These are phyloP conservation scores for Drosophila fuyamai DNA, from an alignment of 1,140 invertebrate species.

Conservation along the genomic window DNA sequence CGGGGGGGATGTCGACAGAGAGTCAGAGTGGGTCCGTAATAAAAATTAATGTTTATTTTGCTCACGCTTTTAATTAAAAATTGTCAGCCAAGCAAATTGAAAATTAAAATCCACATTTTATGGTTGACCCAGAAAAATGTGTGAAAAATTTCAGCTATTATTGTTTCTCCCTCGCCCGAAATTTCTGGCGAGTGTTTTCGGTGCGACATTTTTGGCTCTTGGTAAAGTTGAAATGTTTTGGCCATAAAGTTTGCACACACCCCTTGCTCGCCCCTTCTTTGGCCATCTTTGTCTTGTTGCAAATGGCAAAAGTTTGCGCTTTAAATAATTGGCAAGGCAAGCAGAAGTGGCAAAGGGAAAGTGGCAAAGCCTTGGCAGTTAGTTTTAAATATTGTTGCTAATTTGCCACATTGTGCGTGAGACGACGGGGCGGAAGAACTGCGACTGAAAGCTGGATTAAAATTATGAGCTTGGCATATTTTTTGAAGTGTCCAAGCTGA, in stretches of 20 bases:
- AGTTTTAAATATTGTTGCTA: constrained; percentile 82
- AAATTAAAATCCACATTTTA: constrained; percentile 59
- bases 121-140: constrained; percentile 68
- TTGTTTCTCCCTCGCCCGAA: constrained; percentile 28
- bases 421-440: background rate
- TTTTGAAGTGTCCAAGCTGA: constrained; percentile 68
- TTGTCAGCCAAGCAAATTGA: constrained; percentile 71
- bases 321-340: constrained; percentile 75
- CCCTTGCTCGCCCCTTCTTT: background rate
- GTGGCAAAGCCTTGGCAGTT: constrained; percentile 56
- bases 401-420: constrained; percentile 80
- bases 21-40: constrained; percentile 38
- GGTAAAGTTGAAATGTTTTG: constrained; percentile 65
- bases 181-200: constrained; percentile 16
- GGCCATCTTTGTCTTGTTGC: constrained; percentile 55
- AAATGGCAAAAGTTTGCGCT: constrained; percentile 73
- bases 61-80: constrained; percentile 81
- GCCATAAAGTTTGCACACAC: constrained; percentile 64
- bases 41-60: constrained; percentile 80
- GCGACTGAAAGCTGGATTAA: constrained; percentile 71
- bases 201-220: constrained; percentile 47
- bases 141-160: constrained; percentile 47
- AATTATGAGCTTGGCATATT: constrained; percentile 80
- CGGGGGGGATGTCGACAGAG: background rate
- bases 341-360: constrained; percentile 9